Conservation (phyloP, 2,113 vertebrate genomes). For the Coreoperca whiteheadi region DNA sequence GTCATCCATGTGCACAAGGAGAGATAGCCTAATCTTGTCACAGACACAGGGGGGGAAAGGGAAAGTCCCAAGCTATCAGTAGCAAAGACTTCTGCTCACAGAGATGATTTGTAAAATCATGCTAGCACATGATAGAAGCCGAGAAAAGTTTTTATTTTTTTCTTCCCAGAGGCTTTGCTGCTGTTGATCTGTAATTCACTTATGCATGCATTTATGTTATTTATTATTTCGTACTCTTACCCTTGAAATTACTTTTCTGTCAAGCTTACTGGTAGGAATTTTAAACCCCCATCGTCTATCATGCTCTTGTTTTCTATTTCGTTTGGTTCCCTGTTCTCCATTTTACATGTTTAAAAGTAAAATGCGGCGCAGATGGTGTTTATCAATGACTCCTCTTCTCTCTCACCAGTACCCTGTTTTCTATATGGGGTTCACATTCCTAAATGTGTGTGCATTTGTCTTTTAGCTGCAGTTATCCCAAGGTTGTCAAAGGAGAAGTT, state of each 20-base stretch:
- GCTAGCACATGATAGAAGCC: slow-evolving; percentile 33
- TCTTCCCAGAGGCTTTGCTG: slow-evolving; percentile 5
- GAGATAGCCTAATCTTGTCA: slow-evolving; percentile 83
- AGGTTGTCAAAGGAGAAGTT: slow-evolving; percentile 27
- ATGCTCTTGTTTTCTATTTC: slow-evolving; percentile 30
- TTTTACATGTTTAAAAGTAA: slow-evolving; percentile 53
- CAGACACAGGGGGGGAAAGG: slow-evolving; percentile 47
- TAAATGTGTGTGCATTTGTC: background rate
- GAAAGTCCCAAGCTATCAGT: slow-evolving; percentile 53
- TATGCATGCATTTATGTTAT: slow-evolving; percentile 42
- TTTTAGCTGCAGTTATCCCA: slow-evolving; percentile 31
- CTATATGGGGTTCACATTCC: background rate
- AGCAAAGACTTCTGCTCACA: slow-evolving; percentile 57
- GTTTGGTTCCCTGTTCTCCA: slow-evolving; percentile 17
- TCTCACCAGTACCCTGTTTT: slow-evolving; percentile 21
- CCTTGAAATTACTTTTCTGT: slow-evolving; percentile 46
- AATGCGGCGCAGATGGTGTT: slow-evolving; percentile 57
- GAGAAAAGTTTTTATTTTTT: slow-evolving; percentile 18
- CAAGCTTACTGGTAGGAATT: slow-evolving; percentile 9
- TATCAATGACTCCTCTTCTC: slow-evolving; percentile 43
- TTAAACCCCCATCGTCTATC: slow-evolving; percentile 28
- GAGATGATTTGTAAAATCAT: slow-evolving; percentile 69
- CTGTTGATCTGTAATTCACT: slow-evolving; percentile 36
- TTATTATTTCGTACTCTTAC: slow-evolving; percentile 24
- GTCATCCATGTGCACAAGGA: slow-evolving; percentile 78